Evolutionary conservation across 2,888 invertebrate genomes (phyloP).

Genomic region (Lucinisca nassula): DNA sequence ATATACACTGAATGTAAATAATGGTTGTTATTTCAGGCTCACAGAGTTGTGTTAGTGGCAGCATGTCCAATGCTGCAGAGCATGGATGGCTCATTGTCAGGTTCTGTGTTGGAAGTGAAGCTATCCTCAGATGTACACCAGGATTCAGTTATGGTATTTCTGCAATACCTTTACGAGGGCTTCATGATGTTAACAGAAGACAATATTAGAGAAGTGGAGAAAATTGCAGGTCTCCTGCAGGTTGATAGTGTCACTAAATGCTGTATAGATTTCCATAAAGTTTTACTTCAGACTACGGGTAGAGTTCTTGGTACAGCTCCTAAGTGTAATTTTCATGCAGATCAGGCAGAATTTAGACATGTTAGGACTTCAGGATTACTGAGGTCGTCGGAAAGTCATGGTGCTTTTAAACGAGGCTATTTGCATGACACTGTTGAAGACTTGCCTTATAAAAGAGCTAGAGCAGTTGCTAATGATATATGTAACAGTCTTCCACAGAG

Average conservation of each 20-base stretch:
- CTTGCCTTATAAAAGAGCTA: background rate
- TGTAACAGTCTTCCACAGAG: slow-evolving; percentile 15
- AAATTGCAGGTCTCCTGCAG: slow-evolving; percentile 67
- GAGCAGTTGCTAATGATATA: background rate
- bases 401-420: slow-evolving; percentile 42
- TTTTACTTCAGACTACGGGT: slow-evolving; percentile 47
- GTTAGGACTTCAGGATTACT: slow-evolving; percentile 59
- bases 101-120: slow-evolving; percentile 63
- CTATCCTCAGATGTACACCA: slow-evolving; percentile 64
- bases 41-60: slow-evolving; percentile 67
- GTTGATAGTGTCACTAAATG: slow-evolving; percentile 70
- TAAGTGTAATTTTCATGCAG: slow-evolving; percentile 56
- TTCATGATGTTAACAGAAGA: slow-evolving; percentile 71
- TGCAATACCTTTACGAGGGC: slow-evolving; percentile 70
- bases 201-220: slow-evolving; percentile 65
- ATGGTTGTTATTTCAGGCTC: slow-evolving; percentile 67
- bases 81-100: slow-evolving; percentile 63
- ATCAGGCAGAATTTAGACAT: slow-evolving; percentile 63
- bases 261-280: slow-evolving; percentile 65
- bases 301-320: slow-evolving; percentile 25
- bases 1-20: too few species aligned
- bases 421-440: background rate
- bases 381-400: slow-evolving; percentile 57
- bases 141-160: slow-evolving; percentile 61
- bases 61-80: slow-evolving; percentile 72